Evolutionary conservation across 2,888 invertebrate genomes (phyloP).

Genomic region (Diarsia dahlii): DNA sequence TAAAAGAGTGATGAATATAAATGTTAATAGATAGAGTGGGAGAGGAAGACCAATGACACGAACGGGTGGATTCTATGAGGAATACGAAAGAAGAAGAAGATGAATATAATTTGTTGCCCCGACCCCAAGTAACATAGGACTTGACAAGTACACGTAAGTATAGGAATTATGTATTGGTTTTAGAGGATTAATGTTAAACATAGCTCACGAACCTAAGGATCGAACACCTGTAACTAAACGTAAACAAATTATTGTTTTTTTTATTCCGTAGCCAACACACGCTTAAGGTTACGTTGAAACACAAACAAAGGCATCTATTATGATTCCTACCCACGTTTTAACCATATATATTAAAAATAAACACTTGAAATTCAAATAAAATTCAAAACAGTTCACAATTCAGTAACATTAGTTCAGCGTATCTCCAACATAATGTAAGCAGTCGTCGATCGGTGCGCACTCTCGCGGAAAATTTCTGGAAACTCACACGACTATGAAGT

Average conservation of each 20-base stretch:
- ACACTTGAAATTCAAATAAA: slow-evolving; percentile 43
- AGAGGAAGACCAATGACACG: no score
- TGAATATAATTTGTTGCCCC: no score
- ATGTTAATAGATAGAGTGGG: no score
- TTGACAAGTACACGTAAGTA: no score
- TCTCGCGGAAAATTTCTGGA: slow-evolving; percentile 84
- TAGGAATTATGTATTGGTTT: no score
- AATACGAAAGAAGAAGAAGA: no score
- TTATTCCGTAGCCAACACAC: not conserved
- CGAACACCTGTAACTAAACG: no score
- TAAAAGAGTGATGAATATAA: no score
- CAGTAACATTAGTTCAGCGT: slow-evolving; percentile 59
- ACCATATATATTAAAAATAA: slow-evolving; percentile 15
- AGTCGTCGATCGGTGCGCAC: slow-evolving; percentile 75
- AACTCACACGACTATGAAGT: slow-evolving; percentile 80
- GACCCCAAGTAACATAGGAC: no score
- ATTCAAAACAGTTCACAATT: slow-evolving; percentile 53
- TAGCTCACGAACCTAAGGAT: no score
- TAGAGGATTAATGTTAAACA: no score
- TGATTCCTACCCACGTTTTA: not conserved
- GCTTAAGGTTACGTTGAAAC: not conserved
- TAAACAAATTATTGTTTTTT: not conserved
- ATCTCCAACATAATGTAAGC: slow-evolving; percentile 61
- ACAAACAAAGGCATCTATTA: not conserved
- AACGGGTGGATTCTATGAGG: no score